Evolutionary conservation across 2,113 vertebrate genomes (phyloP).

Genomic region (Platichthys flesus): DNA sequence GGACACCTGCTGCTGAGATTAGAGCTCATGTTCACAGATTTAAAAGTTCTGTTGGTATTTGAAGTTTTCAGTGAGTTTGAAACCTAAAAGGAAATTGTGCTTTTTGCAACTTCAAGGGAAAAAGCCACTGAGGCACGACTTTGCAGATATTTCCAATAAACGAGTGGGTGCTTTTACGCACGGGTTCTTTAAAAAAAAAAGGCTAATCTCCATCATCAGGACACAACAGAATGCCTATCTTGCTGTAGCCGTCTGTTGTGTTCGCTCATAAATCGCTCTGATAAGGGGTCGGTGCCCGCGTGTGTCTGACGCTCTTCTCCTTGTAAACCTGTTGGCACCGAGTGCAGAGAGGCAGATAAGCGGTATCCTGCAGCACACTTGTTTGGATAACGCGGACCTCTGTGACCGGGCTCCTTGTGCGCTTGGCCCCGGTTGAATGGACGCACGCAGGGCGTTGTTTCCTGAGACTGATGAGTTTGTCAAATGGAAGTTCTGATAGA

Average conservation of each 20-base stretch:
- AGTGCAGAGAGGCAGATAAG: slow-evolving; percentile 44
- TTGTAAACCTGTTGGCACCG: slow-evolving; percentile 21
- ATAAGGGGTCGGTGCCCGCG: neutral
- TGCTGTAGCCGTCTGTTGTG: neutral
- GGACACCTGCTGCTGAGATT: slow-evolving; percentile 3
- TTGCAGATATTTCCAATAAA: neutral
- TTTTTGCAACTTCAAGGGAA: neutral
- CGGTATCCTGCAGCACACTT: slow-evolving; percentile 46
- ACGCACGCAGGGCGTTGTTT: slow-evolving; percentile 75
- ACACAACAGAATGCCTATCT: neutral
- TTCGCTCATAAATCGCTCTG: slow-evolving; percentile 2
- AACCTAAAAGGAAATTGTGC: neutral
- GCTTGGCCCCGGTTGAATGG: slow-evolving; percentile 66
- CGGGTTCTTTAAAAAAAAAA: neutral
- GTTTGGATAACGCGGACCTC: slow-evolving; percentile 65
- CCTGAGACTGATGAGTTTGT: slow-evolving; percentile 78
- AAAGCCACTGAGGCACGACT: neutral
- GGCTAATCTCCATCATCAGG: neutral
- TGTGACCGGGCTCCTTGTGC: slow-evolving; percentile 55
- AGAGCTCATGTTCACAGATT: neutral
- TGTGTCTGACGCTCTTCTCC: neutral
- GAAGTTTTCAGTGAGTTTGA: neutral
- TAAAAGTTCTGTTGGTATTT: neutral
- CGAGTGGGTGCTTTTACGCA: neutral
- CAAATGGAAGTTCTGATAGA: slow-evolving; percentile 70